A percentile compares a stretch with the other conserved stretches of the same genome.
phyloP scores from a whole-genome alignment of 2,797 vertebrate species.

The Coilia nasus region DNA sequence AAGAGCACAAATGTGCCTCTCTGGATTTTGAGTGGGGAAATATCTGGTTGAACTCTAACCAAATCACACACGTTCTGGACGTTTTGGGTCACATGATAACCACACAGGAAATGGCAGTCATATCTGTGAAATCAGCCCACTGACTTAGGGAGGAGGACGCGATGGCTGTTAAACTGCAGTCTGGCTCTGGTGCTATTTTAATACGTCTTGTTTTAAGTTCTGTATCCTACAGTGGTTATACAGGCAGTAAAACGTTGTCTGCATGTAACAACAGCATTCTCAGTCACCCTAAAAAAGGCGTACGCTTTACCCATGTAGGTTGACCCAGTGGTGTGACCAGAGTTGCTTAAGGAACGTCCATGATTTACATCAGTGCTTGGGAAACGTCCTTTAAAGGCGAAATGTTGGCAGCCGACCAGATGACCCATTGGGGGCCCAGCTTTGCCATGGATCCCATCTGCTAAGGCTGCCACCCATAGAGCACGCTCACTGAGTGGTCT shows the following conservation, averaged over 20 bases:
- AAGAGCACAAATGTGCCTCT: slow-evolving; percentile 7
- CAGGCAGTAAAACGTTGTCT: not conserved
- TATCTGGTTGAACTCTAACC: slow-evolving; percentile 44
- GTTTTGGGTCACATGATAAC: slow-evolving; percentile 11
- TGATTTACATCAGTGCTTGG: not conserved
- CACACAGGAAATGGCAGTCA: slow-evolving; percentile 26
- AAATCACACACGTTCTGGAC: slow-evolving; percentile 27
- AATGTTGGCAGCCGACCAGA: not conserved
- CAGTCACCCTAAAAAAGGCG: not conserved
- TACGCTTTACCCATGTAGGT: not conserved
- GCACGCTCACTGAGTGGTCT: not conserved
- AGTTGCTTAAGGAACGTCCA: not conserved
- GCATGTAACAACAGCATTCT: not conserved
- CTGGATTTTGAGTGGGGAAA: slow-evolving; percentile 40
- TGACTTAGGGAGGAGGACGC: not conserved
- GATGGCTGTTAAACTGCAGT: not conserved
- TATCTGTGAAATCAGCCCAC: slow-evolving; percentile 4
- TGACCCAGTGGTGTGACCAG: not conserved
- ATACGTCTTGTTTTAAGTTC: not conserved
- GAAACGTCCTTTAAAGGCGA: not conserved
- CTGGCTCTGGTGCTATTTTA: not conserved
- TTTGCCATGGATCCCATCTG: not conserved
- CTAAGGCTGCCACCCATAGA: not conserved
- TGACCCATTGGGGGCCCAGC: not conserved
- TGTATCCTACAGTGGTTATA: not conserved